Evolutionary conservation across 2,797 vertebrate genomes (phyloP), one percentile per base, ranked within the genome.

Genomic region (Muscicapa comitata): DNA sequence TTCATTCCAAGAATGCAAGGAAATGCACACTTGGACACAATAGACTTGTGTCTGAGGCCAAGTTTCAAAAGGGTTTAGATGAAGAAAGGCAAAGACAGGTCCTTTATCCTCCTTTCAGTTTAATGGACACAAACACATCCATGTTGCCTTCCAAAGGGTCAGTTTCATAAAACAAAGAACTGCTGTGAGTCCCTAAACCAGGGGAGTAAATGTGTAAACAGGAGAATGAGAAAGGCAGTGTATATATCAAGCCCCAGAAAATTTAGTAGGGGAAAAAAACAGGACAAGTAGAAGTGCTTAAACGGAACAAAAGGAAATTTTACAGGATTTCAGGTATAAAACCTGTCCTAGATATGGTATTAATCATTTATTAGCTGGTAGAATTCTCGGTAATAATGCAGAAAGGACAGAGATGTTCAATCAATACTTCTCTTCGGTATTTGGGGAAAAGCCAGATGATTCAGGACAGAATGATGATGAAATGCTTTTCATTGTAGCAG

Each of bases 401-500:
- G 72, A 90, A 86, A 78, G 86, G 37, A 62, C 45, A 73, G 70
- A 93, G 65, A 17, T 73, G 35, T 81, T 80, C 66, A 81, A 91
- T 97, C 95, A 91, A 95, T 96, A 94, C 78, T 94, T 93, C 62
- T 94, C 59, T 76, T 94, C 4, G 0, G 68, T 88, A 84, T 91
- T 91, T 94, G 93, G 89, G 85, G 67, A 94, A 91, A 73, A 88
- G 95, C 93, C 91, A 95, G 93, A 68, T 83, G 67, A 96, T 93
- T 88, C 71, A 73, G 80, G 87, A 90, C 67, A 95, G 88, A 93
- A 96, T 90, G 79, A 96, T 95, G 96, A 96, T 91, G 76, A 93
- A 97, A 94, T 61, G 73, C 63, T 86, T 93, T 95, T 79, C 76
- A 76, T 90, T 93, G 58, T 48, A 88, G 25, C 82, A 73, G 76